Conservation (phyloP, 2,797 vertebrate species). For the Diglossa cyanea region DNA sequence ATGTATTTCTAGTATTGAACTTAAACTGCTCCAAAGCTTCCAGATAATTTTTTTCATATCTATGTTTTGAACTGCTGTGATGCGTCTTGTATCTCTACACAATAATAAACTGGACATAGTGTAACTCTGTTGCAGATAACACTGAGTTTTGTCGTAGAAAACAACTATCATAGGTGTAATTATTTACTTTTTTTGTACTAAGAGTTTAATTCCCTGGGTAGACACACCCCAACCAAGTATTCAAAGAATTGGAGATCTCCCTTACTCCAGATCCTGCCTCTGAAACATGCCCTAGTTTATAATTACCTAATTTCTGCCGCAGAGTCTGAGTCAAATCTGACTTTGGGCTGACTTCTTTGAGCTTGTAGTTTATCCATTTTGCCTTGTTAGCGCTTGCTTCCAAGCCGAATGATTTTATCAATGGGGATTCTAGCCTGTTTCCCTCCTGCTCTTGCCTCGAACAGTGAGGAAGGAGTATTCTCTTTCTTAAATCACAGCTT, state of each 20-base stretch:
- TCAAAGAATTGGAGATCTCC: neutral
- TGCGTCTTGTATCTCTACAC: neutral
- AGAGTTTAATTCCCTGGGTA: neutral
- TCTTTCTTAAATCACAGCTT: neutral
- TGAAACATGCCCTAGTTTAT: rapidly evolving
- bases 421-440: rapidly evolving
- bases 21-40: neutral
- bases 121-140: neutral
- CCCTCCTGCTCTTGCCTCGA: neutral
- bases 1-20: neutral
- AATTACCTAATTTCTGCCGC: neutral
- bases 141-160: neutral
- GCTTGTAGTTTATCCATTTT: neutral
- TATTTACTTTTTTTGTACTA: neutral
- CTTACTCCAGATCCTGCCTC: neutral
- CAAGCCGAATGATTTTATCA: neutral
- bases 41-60: neutral
- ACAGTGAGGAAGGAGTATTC: neutral
- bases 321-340: neutral
- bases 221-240: rapidly evolving
- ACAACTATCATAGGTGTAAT: neutral
- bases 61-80: neutral
- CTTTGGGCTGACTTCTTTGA: neutral
- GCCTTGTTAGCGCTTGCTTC: neutral
- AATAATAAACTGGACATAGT: neutral